These are phyloP conservation scores for Aegithalos caudatus DNA, from an alignment of 2,113 vertebrate species.

Conservation along the genomic window DNA sequence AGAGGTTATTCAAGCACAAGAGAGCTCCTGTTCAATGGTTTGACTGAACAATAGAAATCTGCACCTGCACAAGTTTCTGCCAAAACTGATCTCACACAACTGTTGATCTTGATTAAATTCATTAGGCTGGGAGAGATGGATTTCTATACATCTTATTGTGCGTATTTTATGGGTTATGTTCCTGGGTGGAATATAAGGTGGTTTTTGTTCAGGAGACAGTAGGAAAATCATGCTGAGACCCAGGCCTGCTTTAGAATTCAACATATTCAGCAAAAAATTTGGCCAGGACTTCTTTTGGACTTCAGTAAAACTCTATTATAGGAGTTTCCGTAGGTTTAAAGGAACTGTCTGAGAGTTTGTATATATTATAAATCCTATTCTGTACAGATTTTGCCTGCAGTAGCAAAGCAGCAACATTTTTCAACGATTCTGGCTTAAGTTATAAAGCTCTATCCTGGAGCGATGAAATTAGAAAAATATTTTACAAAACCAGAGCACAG, in stretches of 20 bases:
- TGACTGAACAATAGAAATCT: slow-evolving; percentile 50
- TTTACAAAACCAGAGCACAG: slow-evolving; percentile 18
- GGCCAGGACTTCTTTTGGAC: slow-evolving; percentile 54
- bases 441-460: slow-evolving; percentile 21
- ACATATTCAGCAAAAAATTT: slow-evolving; percentile 56
- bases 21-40: slow-evolving; percentile 53
- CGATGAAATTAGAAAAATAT: slow-evolving; percentile 28
- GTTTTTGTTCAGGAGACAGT: slow-evolving; percentile 52
- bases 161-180: slow-evolving; percentile 49
- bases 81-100: slow-evolving; percentile 64
- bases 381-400: slow-evolving; percentile 41
- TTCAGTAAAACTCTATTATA: slow-evolving; percentile 53
- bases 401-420: slow-evolving; percentile 41
- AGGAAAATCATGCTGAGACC: slow-evolving; percentile 54
- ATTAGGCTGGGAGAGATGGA: slow-evolving; percentile 32
- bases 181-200: slow-evolving; percentile 48
- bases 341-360: slow-evolving; percentile 56
- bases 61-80: slow-evolving; percentile 53
- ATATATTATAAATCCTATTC: slow-evolving; percentile 57
- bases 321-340: slow-evolving; percentile 62
- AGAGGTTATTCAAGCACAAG: slow-evolving; percentile 33
- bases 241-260: slow-evolving; percentile 57
- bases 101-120: slow-evolving; percentile 55
- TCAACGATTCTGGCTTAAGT: slow-evolving; percentile 37
- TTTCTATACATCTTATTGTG: slow-evolving; percentile 52